Conservation (phyloP, 1,140 invertebrate genomes). For the Pseudomyrmex flavicornis region DNA sequence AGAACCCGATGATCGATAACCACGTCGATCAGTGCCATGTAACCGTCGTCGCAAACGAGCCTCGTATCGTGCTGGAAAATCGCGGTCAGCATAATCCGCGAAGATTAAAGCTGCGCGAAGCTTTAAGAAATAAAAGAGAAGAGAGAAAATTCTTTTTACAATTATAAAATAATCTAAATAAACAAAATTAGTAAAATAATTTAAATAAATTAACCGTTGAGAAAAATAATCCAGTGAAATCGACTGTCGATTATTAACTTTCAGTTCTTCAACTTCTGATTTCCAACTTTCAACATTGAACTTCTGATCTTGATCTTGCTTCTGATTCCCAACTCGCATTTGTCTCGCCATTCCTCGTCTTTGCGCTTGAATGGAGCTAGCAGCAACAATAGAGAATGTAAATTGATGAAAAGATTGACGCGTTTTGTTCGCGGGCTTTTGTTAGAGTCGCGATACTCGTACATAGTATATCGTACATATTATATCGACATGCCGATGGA, state of each 20-base stretch:
- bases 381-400: background rate
- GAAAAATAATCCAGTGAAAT: too few species aligned
- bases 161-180: conserved; percentile 1
- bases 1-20: conserved; percentile 40
- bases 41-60: background rate
- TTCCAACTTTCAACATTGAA: background rate
- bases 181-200: background rate
- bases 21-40: conserved; percentile 28
- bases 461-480: background rate
- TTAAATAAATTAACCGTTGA: too few species aligned
- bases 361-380: background rate
- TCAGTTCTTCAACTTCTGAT: background rate
- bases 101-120: background rate
- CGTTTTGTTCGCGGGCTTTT: background rate
- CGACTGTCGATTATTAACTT: too few species aligned
- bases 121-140: background rate
- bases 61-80: conserved; percentile 2
- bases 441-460: background rate
- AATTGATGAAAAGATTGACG: conserved; percentile 12
- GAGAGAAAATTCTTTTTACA: background rate
- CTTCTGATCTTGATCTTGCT: background rate
- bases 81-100: background rate
- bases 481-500: background rate
- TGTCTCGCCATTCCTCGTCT: background rate
- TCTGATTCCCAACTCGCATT: background rate